Percentiles rank a stretch among this genome's conserved stretches.
Conservation (phyloP, 2,113 vertebrate genomes). For the Benitochromis conjunctus region DNA sequence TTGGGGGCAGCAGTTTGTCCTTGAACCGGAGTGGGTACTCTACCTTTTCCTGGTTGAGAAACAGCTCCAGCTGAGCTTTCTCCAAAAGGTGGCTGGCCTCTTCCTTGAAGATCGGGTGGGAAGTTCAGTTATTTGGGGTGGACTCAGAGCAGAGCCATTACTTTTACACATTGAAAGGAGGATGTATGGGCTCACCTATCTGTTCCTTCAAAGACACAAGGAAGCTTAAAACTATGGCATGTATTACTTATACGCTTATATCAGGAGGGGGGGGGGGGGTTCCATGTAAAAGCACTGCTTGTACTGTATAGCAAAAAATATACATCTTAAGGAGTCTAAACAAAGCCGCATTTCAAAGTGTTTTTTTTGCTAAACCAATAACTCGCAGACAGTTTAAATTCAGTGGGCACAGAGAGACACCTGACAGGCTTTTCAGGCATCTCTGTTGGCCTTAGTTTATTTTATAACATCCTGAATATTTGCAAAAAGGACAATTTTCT, state of each 20-base stretch:
- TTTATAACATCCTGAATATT: not conserved
- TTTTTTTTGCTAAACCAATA: not conserved
- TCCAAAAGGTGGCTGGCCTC: not conserved
- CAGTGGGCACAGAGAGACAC: fast-evolving
- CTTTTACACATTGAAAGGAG: not conserved
- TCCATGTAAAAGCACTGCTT: not conserved
- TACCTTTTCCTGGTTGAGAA: not conserved
- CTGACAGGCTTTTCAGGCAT: not conserved
- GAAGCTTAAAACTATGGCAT: not conserved
- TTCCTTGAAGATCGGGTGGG: not conserved
- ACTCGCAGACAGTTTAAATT: not conserved
- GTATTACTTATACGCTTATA: not conserved
- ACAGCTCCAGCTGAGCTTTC: not conserved
- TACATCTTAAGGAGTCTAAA: not conserved
- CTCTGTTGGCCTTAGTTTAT: not conserved
- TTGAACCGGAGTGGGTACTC: not conserved
- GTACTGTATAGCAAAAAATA: not conserved
- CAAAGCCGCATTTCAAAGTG: not conserved
- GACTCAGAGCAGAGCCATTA: not conserved
- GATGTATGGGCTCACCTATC: not conserved
- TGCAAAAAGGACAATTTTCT: not conserved
- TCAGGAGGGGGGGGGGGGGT: too few species aligned
- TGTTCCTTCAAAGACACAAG: not conserved
- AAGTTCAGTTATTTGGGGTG: not conserved
- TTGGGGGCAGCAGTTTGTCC: not conserved